A percentile compares a stretch with the other conserved stretches of the same genome.
phyloP scores from a whole-genome alignment of 92 coral and sea anemone species.

The Siderastrea radians region DNA sequence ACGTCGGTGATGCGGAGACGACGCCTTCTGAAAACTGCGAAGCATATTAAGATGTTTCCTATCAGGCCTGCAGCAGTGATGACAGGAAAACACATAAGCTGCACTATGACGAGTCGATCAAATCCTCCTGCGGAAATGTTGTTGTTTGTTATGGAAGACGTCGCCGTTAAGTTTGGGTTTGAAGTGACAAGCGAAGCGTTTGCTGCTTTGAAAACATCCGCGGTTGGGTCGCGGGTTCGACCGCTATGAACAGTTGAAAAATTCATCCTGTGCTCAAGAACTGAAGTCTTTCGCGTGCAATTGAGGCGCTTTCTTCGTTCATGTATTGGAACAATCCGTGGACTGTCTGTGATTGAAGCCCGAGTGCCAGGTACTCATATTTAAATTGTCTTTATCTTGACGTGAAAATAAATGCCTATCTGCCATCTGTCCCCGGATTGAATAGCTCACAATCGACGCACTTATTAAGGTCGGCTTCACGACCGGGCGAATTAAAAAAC shows the following conservation, averaged over 20 bases:
- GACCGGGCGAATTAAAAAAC: slow-evolving; percentile 42
- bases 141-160: background rate
- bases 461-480: slow-evolving; percentile 24
- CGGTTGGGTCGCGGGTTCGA: background rate
- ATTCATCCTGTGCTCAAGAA: background rate
- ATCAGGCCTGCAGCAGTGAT: slow-evolving; percentile 81
- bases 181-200: background rate
- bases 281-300: background rate
- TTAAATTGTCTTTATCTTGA: slow-evolving; percentile 30
- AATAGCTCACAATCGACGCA: slow-evolving; percentile 23
- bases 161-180: slow-evolving; percentile 1
- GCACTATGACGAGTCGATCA: slow-evolving; percentile 55
- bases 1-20: slow-evolving; percentile 84
- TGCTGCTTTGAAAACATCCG: background rate
- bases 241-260: background rate
- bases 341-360: slow-evolving; percentile 4
- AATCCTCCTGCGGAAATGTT: slow-evolving; percentile 14
- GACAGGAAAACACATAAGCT: slow-evolving; percentile 80
- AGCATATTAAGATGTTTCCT: slow-evolving; percentile 79
- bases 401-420: slow-evolving; percentile 40
- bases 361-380: slow-evolving; percentile 20
- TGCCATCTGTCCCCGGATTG: slow-evolving; percentile 36
- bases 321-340: background rate
- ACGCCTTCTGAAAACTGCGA: slow-evolving; percentile 79
- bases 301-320: background rate